These are phyloP conservation scores for Pan troglodytes DNA, from an alignment of 2,113 vertebrate genomes.

Conservation along the genomic window DNA sequence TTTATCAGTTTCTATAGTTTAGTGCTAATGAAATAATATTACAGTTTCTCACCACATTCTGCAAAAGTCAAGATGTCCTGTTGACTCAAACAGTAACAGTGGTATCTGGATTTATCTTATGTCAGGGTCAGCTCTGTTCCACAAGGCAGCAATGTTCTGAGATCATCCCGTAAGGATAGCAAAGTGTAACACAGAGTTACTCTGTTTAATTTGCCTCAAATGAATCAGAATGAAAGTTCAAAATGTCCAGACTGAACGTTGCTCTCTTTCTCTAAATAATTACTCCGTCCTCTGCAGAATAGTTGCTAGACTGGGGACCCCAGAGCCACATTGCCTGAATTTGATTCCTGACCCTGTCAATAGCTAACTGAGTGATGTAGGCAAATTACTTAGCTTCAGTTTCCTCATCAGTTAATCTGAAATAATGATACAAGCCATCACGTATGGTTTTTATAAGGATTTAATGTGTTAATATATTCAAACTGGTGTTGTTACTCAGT, in stretches of 20 bases:
- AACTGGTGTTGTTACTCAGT: background rate
- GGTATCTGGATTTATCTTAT: constrained; percentile 17
- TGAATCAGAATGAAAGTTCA: background rate
- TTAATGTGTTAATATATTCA: background rate
- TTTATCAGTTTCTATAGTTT: constrained; percentile 29
- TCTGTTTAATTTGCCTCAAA: constrained; percentile 4
- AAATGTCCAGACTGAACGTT: background rate
- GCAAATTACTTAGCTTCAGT: background rate
- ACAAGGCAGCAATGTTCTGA: background rate
- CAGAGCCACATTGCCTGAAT: background rate
- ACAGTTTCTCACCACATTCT: background rate
- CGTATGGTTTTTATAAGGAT: background rate
- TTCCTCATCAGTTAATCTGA: background rate
- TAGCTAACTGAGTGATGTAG: background rate
- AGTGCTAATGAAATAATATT: constrained; percentile 59
- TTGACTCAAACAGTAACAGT: constrained; percentile 44
- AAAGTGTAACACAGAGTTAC: background rate
- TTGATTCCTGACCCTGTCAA: background rate
- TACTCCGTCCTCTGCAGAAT: background rate
- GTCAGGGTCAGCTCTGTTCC: constrained; percentile 6
- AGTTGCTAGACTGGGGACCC: background rate
- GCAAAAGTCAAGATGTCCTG: constrained; percentile 47
- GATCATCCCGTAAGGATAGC: background rate
- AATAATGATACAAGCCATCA: background rate
- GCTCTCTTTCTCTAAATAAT: background rate